Evolutionary conservation across 2,888 invertebrate species (phyloP), one percentile per base, ranked within the genome.

Genomic region (Gymnosoma rotundatum): DNA sequence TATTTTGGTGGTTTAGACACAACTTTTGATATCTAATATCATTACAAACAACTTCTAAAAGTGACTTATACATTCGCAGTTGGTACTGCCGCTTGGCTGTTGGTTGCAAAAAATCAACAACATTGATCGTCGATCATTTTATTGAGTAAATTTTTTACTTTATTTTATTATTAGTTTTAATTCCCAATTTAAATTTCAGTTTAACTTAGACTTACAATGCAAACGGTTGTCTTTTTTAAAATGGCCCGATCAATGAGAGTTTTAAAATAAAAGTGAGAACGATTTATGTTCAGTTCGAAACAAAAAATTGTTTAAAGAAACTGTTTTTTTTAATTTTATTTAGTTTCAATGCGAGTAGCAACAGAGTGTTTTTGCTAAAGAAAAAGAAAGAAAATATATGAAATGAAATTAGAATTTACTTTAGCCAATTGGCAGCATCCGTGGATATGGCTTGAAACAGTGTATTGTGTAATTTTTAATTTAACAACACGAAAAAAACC

Each of bases 331-430:
- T 32, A 7, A 8, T 32, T 32, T 20, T 36, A 20, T 54, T 56
- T 1, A n/a, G 4, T 42, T 12, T 18, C 5, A 14, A 48, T 48
- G 6, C 16, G 45, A 48, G 14, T n/a, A 48, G n/a, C 16, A n/a
- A 1, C 16, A 54, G 18, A 69, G 10, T 42, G 32, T 42, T 42
- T 42, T 12, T 4, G 42, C 42, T n/a, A 54, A 74, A 58, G 16
- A 63, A 52, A 36, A 14, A 69, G n/a, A 10, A 14, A 78, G 10
- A 14, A 75, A 25, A 73, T 60, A 64, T 87, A 87, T 88, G 89
- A 89, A 89, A 90, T 90, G 90, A 90, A 90, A 90, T 89, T 90
- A 88, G 89, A 85, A 88, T 88, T 88, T 89, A 87, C 88, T 86
- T 87, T 88, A 87, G 86, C 88, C 87, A 89, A 89, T 87, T 89